Percentiles rank a stretch among this genome's conserved stretches.
Conservation (phyloP, 1,140 invertebrate species). For the Orchestia grillus region DNA sequence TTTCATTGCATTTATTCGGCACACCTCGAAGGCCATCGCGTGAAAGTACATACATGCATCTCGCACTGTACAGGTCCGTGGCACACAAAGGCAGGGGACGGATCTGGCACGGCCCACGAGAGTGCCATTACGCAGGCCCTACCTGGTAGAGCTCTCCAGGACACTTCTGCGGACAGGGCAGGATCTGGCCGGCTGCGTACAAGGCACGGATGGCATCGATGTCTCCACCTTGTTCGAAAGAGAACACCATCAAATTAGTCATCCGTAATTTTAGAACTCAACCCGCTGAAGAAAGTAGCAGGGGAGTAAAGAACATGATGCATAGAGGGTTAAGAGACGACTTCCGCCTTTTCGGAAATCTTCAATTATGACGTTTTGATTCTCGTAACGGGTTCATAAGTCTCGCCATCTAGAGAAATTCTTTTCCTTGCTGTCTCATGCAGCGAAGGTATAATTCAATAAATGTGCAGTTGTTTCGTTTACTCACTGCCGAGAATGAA, state of each 20-base stretch:
- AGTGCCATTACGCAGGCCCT: too few species aligned
- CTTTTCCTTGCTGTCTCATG: too few species aligned
- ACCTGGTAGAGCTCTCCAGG: slow-evolving; percentile 85
- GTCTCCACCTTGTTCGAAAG: slow-evolving; percentile 60
- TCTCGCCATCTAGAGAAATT: too few species aligned
- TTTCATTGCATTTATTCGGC: too few species aligned
- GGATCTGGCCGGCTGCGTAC: slow-evolving; percentile 80
- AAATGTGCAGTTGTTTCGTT: too few species aligned
- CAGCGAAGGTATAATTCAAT: too few species aligned
- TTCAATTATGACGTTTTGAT: too few species aligned
- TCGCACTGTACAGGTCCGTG: background rate
- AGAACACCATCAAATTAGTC: background rate
- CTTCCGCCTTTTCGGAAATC: too few species aligned
- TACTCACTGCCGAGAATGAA: too few species aligned
- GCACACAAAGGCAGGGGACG: background rate
- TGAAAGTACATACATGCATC: background rate
- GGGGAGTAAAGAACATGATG: background rate
- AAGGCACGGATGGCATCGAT: slow-evolving; percentile 72
- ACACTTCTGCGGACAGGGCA: slow-evolving; percentile 82
- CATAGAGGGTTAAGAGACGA: background rate
- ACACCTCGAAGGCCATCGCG: background rate
- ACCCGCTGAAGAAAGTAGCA: background rate
- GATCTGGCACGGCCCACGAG: too few species aligned
- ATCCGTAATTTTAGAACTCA: background rate
- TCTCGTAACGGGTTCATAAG: too few species aligned